Percentiles rank a stretch among this genome's conserved stretches.
These are phyloP conservation scores for Artemia sinica DNA, from an alignment of 2,888 invertebrate species.

Conservation along the genomic window DNA sequence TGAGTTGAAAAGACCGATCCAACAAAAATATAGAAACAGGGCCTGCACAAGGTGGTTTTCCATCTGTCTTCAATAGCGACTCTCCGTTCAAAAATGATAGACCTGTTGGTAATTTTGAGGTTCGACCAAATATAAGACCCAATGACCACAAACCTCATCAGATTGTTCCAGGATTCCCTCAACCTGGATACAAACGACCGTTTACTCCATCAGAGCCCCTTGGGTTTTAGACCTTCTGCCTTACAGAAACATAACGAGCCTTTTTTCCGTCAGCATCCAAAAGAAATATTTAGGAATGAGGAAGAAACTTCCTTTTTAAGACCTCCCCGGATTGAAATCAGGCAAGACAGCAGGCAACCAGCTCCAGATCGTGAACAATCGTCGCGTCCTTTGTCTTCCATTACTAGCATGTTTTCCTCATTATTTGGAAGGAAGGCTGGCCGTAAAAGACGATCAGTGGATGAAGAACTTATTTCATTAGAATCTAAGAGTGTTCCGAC, in stretches of 20 bases:
- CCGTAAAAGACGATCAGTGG: background rate
- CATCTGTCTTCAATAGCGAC: conserved; percentile 3
- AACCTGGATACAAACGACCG: no score
- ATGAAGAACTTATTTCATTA: background rate
- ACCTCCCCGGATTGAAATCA: background rate
- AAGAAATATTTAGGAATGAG: no score
- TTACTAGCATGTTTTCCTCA: background rate
- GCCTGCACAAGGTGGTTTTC: background rate
- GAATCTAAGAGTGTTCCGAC: background rate
- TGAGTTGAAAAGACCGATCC: no score
- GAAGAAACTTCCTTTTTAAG: background rate
- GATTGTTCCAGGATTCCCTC: no score
- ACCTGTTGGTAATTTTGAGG: no score
- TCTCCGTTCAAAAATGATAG: background rate
- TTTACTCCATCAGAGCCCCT: no score
- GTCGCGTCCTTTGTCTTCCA: background rate
- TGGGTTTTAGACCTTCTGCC: no score
- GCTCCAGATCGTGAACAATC: background rate
- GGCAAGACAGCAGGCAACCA: background rate
- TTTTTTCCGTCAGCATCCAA: no score
- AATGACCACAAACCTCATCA: no score
- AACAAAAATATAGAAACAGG: background rate
- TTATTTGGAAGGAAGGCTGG: background rate
- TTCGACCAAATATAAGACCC: no score
- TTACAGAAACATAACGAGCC: no score